Percentiles rank a stretch among this genome's conserved stretches.
Conservation (phyloP, 2,113 vertebrate species). For the Plestiodon gilberti region DNA sequence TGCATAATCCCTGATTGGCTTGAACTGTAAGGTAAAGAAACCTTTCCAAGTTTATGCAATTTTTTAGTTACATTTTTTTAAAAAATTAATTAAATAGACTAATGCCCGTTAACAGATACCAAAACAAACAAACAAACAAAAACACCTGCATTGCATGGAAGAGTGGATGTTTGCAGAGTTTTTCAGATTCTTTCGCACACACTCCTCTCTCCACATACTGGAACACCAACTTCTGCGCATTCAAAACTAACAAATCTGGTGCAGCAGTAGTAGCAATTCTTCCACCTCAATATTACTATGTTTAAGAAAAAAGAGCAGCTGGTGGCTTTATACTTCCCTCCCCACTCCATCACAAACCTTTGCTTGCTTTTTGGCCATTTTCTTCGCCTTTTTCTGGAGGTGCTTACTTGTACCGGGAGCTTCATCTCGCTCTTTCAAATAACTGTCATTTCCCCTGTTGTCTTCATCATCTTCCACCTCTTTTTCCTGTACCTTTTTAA, state of each 20-base stretch:
- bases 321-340: background rate
- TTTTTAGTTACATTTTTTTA: too few relatives aligned
- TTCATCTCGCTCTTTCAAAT: constrained; percentile 78
- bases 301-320: background rate
- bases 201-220: background rate
- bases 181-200: too few relatives aligned
- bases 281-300: background rate
- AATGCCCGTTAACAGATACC: background rate
- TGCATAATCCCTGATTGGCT: background rate
- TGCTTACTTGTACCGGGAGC: constrained; percentile 84
- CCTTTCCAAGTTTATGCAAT: background rate
- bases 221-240: background rate
- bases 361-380: constrained; percentile 93
- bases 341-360: constrained; percentile 83
- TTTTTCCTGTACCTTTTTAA: constrained; percentile 75
- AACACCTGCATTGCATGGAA: background rate
- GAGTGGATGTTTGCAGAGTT: too few relatives aligned
- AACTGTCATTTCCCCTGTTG: constrained; percentile 68
- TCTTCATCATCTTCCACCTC: constrained; percentile 75
- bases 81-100: too few relatives aligned
- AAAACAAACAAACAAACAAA: background rate
- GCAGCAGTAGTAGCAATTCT: background rate
- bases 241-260: background rate
- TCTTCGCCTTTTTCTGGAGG: constrained; percentile 95
- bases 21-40: background rate